Percentiles rank a stretch among this genome's conserved stretches.
phyloP scores from a whole-genome alignment of 2,113 vertebrate species.

The Conger conger region DNA sequence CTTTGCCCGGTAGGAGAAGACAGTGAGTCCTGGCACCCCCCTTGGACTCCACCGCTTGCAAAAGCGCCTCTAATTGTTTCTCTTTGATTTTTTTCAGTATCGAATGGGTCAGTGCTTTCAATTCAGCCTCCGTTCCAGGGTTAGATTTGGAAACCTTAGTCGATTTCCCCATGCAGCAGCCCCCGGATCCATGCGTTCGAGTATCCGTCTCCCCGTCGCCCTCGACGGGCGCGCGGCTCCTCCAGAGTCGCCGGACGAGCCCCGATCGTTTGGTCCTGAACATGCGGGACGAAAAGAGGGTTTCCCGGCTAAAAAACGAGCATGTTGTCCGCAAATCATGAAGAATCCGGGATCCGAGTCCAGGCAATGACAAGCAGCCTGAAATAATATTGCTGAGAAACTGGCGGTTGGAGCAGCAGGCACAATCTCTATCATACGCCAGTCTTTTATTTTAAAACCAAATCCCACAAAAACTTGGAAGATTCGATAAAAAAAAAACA shows the following conservation, averaged over 20 bases:
- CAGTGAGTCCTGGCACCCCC: conserved; percentile 88
- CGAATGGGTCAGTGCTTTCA: conserved; percentile 90
- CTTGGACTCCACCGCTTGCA: conserved; percentile 92
- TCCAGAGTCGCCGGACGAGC: conserved; percentile 96
- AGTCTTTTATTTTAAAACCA: conserved; percentile 68
- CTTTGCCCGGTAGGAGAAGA: conserved; percentile 83
- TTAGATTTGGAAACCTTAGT: conserved; percentile 73
- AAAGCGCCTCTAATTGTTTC: conserved; percentile 87
- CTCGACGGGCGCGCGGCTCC: conserved; percentile 90
- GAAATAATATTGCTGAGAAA: conserved; percentile 64
- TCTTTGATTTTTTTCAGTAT: conserved; percentile 91
- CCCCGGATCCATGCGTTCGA: conserved; percentile 76
- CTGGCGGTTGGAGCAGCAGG: conserved; percentile 72
- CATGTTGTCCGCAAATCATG: conserved; percentile 97
- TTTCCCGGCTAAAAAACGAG: conserved; percentile 92
- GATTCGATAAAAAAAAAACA: conserved; percentile 6
- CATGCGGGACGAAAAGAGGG: conserved; percentile 92
- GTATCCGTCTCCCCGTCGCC: conserved; percentile 84
- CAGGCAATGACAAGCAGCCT: conserved; percentile 81
- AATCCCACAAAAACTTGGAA: conserved; percentile 39
- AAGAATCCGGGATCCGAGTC: conserved; percentile 89
- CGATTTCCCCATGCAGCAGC: conserved; percentile 87
- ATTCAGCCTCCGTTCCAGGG: conserved; percentile 83
- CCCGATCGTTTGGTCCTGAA: conserved; percentile 98
- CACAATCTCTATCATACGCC: conserved; percentile 85